Evolutionary conservation across 2,113 vertebrate species (phyloP).

Genomic region (Procavia capensis): DNA sequence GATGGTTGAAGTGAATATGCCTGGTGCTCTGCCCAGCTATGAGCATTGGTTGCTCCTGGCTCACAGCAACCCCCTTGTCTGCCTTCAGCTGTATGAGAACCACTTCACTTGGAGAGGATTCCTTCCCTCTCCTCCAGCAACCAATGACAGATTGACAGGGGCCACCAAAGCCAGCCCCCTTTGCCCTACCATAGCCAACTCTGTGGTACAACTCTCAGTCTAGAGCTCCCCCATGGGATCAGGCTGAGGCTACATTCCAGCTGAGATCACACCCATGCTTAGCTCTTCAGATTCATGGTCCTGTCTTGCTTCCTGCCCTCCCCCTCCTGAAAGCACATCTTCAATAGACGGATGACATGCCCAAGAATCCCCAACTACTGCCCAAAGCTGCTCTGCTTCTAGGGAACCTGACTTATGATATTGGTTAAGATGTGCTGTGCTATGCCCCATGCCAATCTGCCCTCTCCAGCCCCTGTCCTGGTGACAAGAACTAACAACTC

Average conservation of each 20-base stretch:
- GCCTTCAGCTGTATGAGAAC: background rate
- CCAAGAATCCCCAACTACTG: background rate
- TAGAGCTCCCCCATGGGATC: background rate
- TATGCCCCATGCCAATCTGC: background rate
- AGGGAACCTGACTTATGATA: conserved; percentile 7
- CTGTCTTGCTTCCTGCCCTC: background rate
- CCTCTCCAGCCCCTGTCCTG: background rate
- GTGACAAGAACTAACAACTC: background rate
- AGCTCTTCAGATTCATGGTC: background rate
- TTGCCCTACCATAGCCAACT: background rate
- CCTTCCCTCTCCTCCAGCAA: background rate
- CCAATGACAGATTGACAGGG: background rate
- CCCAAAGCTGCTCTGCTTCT: background rate
- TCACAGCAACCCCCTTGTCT: background rate
- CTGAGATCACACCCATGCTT: background rate
- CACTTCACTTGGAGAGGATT: background rate
- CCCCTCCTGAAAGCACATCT: background rate
- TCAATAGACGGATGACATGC: background rate
- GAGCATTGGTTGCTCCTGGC: background rate
- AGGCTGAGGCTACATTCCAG: background rate
- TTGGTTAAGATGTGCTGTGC: background rate
- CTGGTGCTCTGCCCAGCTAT: background rate
- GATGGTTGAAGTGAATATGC: background rate
- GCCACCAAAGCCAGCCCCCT: background rate
- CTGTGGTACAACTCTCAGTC: background rate